Conservation (phyloP, 2,797 vertebrate species). For the Sebastes cheni region DNA sequence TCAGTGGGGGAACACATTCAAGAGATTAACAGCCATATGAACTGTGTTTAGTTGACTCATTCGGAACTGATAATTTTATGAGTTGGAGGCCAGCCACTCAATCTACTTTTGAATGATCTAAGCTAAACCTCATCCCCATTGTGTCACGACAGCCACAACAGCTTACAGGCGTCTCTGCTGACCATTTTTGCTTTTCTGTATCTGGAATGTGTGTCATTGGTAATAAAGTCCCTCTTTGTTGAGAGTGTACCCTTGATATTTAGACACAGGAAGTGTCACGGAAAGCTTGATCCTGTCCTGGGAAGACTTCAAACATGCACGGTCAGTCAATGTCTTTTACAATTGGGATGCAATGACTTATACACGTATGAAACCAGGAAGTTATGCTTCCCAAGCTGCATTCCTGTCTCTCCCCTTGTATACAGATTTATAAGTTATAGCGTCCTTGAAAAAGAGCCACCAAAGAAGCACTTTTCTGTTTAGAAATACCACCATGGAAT, state of each 20-base stretch:
- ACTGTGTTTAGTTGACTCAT: constrained; percentile 34
- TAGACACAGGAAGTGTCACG: constrained; percentile 1
- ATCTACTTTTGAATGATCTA: constrained; percentile 1
- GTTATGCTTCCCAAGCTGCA: not conserved
- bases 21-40: constrained; percentile 46
- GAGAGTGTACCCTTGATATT: not conserved
- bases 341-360: constrained; percentile 13
- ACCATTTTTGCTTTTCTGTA: not conserved
- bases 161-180: not conserved
- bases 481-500: not conserved
- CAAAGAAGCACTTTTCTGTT: constrained; percentile 2
- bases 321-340: constrained; percentile 2
- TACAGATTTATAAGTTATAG: constrained; percentile 12
- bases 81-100: constrained; percentile 1
- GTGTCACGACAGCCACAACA: not conserved
- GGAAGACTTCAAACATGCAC: not conserved
- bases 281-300: constrained; percentile 10
- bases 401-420: constrained; percentile 20
- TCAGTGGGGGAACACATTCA: constrained; percentile 27
- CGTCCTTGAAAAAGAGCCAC: not conserved
- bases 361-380: not conserved
- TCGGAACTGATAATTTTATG: constrained; percentile 47
- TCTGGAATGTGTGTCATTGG: not conserved
- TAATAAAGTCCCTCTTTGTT: not conserved
- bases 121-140: not conserved